Percentiles rank a stretch among this genome's conserved stretches.
Evolutionary conservation across 2,797 vertebrate genomes (phyloP).

Genomic region (Tamandua tetradactyla): DNA sequence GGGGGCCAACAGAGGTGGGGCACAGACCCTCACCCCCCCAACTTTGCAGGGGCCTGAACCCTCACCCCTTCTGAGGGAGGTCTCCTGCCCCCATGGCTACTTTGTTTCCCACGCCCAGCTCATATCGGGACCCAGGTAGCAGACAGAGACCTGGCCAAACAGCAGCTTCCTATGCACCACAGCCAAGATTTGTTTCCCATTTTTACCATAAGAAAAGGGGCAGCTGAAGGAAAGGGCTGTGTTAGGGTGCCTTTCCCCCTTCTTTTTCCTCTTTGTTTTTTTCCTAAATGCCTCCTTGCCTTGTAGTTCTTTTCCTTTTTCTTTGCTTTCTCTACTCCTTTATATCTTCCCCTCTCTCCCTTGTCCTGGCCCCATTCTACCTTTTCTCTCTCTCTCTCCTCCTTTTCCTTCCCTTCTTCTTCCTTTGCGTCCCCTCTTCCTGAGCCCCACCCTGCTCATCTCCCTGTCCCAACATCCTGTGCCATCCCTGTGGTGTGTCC

Average conservation of each 20-base stretch:
- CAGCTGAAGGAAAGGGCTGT: slow-evolving; percentile 70
- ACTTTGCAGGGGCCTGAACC: slow-evolving; percentile 57
- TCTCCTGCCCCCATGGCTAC: slow-evolving; percentile 75
- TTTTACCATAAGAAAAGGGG: slow-evolving; percentile 55
- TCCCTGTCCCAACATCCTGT: slow-evolving; percentile 75
- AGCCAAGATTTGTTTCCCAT: background rate
- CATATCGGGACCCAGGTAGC: slow-evolving; percentile 72
- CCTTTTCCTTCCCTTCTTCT: background rate
- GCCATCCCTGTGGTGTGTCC: slow-evolving; percentile 76
- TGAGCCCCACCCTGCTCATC: slow-evolving; percentile 57
- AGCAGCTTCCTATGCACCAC: background rate
- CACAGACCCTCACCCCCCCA: slow-evolving; percentile 71
- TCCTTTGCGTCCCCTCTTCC: background rate
- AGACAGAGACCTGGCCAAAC: slow-evolving; percentile 64
- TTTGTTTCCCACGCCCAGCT: slow-evolving; percentile 69
- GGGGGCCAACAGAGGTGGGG: slow-evolving; percentile 80
- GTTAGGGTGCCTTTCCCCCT: background rate
- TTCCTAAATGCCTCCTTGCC: background rate
- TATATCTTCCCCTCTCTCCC: background rate
- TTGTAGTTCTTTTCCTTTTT: background rate
- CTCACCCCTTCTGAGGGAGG: slow-evolving; percentile 66
- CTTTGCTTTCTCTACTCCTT: background rate
- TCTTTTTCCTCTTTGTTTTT: background rate
- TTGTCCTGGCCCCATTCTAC: background rate
- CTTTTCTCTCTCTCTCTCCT: background rate